Base-by-base conservation (phyloP, 2,797 vertebrate species). In the Ispidina lecontei region DNA sequence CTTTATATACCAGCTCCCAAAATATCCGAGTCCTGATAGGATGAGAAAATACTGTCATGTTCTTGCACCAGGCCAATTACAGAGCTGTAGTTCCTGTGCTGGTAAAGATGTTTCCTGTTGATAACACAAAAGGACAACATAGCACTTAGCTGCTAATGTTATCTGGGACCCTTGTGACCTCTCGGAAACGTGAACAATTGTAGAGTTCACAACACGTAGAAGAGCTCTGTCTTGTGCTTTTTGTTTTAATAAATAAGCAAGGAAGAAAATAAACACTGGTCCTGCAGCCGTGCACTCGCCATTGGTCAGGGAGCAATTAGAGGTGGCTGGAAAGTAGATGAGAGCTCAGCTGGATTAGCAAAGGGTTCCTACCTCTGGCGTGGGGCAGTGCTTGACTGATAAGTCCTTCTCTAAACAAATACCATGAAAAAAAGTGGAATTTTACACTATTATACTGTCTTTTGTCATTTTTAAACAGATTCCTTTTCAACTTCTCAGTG, bases 101-200 rank as follows among this genome's bases (percentile, higher is more conserved):
- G 98, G 94, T 96, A 98, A 99, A 99, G 98, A 98, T 99, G 99
- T 99, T 99, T 99, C 99, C 99, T 99, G 98, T 98, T 96, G 99
- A 99, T 99, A 99, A 98, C 73, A 75, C 96, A 55, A 58, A 59
- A 91, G 94, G 94, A 90, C 89, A 83, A 93, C 76, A 84, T 28
- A 77, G 89, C 95, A 52, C 88, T 87, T 22, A 67, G 93, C 91
- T 94, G 93, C 91, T 47, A 28, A 73, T 95, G 96, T 91, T 91
- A 95, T 95, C 92, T 77, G 81, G 84, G 83, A 96, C 92, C 95
- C 93, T 75, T 5, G 79, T 87, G 90, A 95, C 95, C 95, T 92
- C 83, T 85, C 71, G 85, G 91, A 93, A 95, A 94, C 83, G 55
- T 8, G 2, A 88, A 94, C 95, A 95, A 94, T 95, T 11, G 89